Base-by-base conservation (phyloP, 2,888 invertebrate genomes). In the Cylindroiulus punctatus region DNA sequence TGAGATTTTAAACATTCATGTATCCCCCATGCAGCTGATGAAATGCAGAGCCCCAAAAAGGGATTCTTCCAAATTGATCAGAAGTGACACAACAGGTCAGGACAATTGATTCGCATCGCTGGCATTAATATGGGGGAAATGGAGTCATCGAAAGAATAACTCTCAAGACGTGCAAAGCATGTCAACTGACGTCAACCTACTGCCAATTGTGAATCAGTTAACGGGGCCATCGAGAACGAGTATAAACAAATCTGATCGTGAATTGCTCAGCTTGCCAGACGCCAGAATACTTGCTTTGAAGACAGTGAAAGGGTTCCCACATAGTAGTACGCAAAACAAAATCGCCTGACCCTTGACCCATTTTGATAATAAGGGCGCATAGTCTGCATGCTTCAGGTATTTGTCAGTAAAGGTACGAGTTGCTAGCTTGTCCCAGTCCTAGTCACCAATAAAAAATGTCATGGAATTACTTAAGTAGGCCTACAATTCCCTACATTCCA, bases 181-280 rank as follows among this genome's bases (percentile, higher is more conserved):
- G 65, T 12, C 0, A 65, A 65, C 7, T 65, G 65, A 65, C 65
- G 65, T 12, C 65, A 65, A 65, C 65, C 12, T 65, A 19, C 26
- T 65, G 26, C 8, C 65, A 65, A n/a, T 10, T 65, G 26, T 65
- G 65, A 65, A 10, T n/a, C 26, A 26, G 65, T 12, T 10, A 26
- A 65, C 12, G 65, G 65, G 10, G 65, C n/a, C 65, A 65, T 65
- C 65, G 26, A 12, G 65, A 10, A 57, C 22, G 22, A 5, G 26
- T 12, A 12, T 65, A 65, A 65, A 65, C 26, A 65, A 26, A 65
- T 65, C 65, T 65, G 65, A 65, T 26, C 65, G 65, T 26, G 65
- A 26, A n/a, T 10, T 65, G 26, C 26, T 26, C 26, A 7, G 65
- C 26, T 65, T 65, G 65, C 26, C 1, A 65, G 65, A 26, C 65